A percentile compares a stretch with the other conserved stretches of the same genome.
Evolutionary conservation across 2,888 invertebrate species (phyloP).

Genomic region (Hofmannophila pseudospretella): DNA sequence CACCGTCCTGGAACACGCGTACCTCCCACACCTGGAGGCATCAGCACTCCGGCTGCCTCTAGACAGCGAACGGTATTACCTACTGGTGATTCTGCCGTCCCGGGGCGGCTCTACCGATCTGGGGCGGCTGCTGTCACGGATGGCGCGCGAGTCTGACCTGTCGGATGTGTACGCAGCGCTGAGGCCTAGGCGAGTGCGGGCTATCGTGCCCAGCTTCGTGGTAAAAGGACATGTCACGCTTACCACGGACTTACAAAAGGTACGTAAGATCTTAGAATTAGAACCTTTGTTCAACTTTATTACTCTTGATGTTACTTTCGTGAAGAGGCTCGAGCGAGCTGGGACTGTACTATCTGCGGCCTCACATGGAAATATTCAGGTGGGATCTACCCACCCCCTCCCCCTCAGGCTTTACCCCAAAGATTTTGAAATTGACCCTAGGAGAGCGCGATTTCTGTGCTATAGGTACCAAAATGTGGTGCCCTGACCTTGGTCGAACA

Average conservation of each 20-base stretch:
- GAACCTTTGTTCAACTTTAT: no score
- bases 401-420: no score
- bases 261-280: no score
- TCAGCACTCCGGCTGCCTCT: conserved; percentile 86
- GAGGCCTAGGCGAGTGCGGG: conserved; percentile 84
- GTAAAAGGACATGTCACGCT: conserved; percentile 87
- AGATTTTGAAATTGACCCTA: no score
- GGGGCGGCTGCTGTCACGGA: conserved; percentile 79
- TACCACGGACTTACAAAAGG: conserved; percentile 89
- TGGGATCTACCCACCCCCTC: no score
- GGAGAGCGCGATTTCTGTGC: no score
- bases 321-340: no score
- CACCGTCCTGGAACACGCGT: conserved; percentile 85
- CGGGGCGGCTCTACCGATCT: conserved; percentile 79
- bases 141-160: conserved; percentile 80
- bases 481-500: no score
- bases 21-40: conserved; percentile 83
- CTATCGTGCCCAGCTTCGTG: conserved; percentile 88
- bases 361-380: no score
- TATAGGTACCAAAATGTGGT: no score
- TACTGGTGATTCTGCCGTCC: conserved; percentile 84
- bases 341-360: no score
- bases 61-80: conserved; percentile 87
- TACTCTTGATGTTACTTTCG: no score
- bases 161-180: conserved; percentile 83